Conservation (phyloP, 1,140 invertebrate species). For the Drosophila watanabei region DNA sequence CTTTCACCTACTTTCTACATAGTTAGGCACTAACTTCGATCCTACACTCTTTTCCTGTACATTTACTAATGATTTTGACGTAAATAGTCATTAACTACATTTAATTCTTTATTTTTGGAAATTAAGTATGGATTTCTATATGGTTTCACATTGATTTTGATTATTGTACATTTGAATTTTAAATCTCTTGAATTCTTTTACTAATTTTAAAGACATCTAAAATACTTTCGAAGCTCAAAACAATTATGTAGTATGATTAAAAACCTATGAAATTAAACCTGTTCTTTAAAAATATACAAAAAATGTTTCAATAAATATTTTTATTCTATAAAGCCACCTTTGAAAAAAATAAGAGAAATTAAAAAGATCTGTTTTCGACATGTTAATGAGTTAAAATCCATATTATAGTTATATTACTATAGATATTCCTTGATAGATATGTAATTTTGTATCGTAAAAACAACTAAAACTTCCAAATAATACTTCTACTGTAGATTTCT, state of each 20-base stretch:
- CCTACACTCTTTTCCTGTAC: not conserved
- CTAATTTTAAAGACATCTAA: too few species aligned
- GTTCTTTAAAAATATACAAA: not conserved
- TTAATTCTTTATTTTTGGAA: not conserved
- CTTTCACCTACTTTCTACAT: not conserved
- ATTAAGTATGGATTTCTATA: not conserved
- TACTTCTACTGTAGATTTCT: not conserved
- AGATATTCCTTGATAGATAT: not conserved
- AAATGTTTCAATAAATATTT: not conserved
- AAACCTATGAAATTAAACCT: not conserved
- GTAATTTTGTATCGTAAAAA: not conserved
- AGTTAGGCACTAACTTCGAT: not conserved
- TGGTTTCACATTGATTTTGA: not conserved
- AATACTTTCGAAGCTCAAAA: not conserved
- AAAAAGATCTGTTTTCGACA: too few species aligned
- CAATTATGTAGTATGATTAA: not conserved
- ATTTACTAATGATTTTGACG: not conserved
- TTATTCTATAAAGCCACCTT: too few species aligned
- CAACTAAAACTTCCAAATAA: not conserved
- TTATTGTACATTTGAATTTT: not conserved
- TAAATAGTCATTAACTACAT: not conserved
- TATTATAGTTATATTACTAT: too few species aligned
- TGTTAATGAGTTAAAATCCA: too few species aligned
- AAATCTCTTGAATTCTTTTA: too few species aligned
- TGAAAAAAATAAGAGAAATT: too few species aligned